Evolutionary conservation across 2,888 invertebrate genomes (phyloP).

Genomic region (Hydraecia micacea): DNA sequence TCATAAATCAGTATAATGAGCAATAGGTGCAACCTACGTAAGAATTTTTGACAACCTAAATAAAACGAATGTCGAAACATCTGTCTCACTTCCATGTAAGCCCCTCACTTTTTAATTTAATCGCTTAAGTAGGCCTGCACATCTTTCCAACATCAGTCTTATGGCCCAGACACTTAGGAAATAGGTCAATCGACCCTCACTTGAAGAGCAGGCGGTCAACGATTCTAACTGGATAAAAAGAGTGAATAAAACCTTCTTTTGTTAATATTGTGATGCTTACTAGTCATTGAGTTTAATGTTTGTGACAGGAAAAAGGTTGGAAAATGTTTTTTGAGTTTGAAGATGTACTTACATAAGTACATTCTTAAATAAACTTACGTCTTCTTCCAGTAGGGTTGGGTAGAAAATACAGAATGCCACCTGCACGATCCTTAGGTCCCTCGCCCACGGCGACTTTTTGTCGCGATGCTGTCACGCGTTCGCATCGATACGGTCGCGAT

Average conservation of each 20-base stretch:
- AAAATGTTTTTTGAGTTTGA: not conserved
- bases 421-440: too few relatives aligned
- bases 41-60: not conserved
- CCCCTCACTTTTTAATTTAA: constrained; percentile 37
- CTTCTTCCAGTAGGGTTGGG: too few relatives aligned
- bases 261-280: not conserved
- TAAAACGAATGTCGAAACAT: constrained; percentile 24
- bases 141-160: constrained; percentile 42
- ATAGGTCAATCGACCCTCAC: constrained; percentile 59
- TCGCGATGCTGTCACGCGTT: too few relatives aligned
- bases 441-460: too few relatives aligned
- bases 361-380: too few relatives aligned
- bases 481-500: too few relatives aligned
- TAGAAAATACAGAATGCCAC: too few relatives aligned
- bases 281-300: not conserved
- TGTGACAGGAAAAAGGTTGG: not conserved
- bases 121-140: constrained; percentile 33
- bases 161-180: constrained; percentile 42
- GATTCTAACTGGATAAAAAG: constrained; percentile 14
- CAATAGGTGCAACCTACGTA: not conserved
- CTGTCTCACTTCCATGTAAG: not conserved
- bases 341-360: not conserved
- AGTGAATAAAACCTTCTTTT: constrained; percentile 16
- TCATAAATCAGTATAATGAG: not conserved
- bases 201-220: constrained; percentile 45